Evolutionary conservation across 2,113 vertebrate genomes (phyloP).

Genomic region (Cebus imitator): DNA sequence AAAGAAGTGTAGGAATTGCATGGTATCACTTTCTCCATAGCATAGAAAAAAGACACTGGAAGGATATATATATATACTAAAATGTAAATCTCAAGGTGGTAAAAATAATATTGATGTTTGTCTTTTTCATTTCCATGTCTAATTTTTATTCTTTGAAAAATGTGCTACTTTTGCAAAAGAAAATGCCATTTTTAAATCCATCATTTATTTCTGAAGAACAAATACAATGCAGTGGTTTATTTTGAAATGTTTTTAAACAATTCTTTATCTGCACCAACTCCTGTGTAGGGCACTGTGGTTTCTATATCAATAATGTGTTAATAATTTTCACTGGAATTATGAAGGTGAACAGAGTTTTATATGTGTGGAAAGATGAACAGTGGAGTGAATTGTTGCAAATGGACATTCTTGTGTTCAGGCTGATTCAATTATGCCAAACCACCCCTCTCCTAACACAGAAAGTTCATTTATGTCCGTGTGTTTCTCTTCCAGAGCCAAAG

Average conservation of each 20-base stretch:
- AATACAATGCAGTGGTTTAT: background rate
- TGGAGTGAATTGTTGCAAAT: background rate
- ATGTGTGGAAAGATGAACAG: accelerated
- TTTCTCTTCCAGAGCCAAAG: constrained; percentile 86
- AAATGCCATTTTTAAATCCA: background rate
- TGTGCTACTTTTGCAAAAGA: background rate
- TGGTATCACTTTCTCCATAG: background rate
- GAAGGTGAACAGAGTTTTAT: background rate
- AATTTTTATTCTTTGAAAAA: background rate
- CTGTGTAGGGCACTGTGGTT: background rate
- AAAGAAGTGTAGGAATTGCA: background rate
- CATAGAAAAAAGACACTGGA: background rate
- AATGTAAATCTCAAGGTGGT: background rate
- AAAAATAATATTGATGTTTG: background rate
- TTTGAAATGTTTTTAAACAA: background rate
- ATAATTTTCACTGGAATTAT: background rate
- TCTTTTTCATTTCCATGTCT: background rate
- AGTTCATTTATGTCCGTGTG: background rate
- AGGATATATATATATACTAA: background rate
- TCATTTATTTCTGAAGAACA: background rate
- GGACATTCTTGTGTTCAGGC: background rate
- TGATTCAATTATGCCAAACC: background rate
- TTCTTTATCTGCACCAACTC: background rate
- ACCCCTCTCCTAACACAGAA: background rate
- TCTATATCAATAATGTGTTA: background rate